Evolutionary conservation across 2,113 vertebrate genomes (phyloP).

Genomic region (Pseudorasbora parva): DNA sequence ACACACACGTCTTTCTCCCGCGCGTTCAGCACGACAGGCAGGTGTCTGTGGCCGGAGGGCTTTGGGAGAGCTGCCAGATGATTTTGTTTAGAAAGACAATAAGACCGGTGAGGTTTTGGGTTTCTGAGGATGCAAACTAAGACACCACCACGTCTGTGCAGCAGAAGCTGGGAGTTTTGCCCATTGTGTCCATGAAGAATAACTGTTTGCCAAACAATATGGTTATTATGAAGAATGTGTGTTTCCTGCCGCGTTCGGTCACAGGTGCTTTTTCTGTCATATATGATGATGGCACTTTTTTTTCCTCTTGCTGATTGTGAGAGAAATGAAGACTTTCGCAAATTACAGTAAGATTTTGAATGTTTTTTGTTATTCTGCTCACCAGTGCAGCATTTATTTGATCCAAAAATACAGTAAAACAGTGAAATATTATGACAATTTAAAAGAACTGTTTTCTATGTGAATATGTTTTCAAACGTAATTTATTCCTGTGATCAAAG

Average conservation of each 20-base stretch:
- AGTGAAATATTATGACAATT: too few species aligned
- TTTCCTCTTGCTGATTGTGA: not conserved
- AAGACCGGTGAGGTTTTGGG: conserved; percentile 42
- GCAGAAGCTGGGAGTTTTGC: conserved; percentile 48
- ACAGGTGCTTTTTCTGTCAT: conserved; percentile 41
- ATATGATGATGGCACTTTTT: conserved; percentile 10
- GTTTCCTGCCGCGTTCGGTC: conserved; percentile 31
- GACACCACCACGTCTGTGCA: conserved; percentile 22
- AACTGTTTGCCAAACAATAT: conserved; percentile 55
- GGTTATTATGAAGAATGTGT: conserved; percentile 49
- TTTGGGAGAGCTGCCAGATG: conserved; percentile 54
- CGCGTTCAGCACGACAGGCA: conserved; percentile 43
- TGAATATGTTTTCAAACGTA: too few species aligned
- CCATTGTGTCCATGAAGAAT: conserved; percentile 48
- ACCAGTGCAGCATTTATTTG: not conserved
- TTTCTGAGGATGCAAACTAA: conserved; percentile 53
- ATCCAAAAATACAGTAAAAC: too few species aligned
- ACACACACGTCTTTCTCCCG: not conserved
- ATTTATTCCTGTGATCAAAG: too few species aligned
- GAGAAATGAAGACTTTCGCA: not conserved
- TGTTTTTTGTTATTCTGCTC: not conserved
- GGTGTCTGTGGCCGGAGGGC: conserved; percentile 56
- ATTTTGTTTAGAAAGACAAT: conserved; percentile 59
- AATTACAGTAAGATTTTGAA: not conserved
- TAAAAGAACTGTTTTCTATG: too few species aligned